Conservation (phyloP, 2,113 vertebrate genomes). For the Oncorhynchus kisutch region DNA sequence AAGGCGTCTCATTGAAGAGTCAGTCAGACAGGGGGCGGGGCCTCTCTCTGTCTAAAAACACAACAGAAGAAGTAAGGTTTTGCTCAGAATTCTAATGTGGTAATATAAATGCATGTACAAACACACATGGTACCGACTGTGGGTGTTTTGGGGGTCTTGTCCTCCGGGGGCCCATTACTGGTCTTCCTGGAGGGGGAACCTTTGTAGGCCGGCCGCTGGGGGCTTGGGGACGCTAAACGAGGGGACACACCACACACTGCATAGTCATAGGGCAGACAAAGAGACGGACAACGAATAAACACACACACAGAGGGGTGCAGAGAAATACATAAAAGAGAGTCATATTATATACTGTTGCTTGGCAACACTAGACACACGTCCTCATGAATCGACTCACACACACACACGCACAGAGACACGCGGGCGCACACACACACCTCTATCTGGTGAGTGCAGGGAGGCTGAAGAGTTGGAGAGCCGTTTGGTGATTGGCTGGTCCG, state of each 20-base stretch:
- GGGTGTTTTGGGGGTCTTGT: conserved; percentile 67
- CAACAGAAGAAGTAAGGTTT: conserved; percentile 18
- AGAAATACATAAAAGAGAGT: no score
- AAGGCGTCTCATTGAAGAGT: conserved; percentile 71
- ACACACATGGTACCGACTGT: conserved; percentile 68
- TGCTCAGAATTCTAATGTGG: not conserved
- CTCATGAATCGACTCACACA: conserved; percentile 15
- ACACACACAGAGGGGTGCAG: not conserved
- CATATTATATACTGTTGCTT: no score
- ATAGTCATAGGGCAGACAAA: conserved; percentile 40
- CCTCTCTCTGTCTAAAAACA: conserved; percentile 79
- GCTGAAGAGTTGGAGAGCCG: conserved; percentile 68
- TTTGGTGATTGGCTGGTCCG: conserved; percentile 59
- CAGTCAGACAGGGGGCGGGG: conserved; percentile 50
- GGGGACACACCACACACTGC: conserved; percentile 82
- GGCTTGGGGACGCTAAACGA: conserved; percentile 82
- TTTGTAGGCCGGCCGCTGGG: conserved; percentile 81
- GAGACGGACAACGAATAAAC: not conserved
- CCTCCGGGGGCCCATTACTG: conserved; percentile 64
- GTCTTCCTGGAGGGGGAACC: conserved; percentile 79
- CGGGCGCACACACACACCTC: conserved; percentile 33
- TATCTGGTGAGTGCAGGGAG: conserved; percentile 57
- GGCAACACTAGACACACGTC: no score
- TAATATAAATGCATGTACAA: not conserved
- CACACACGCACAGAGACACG: not conserved